Percentiles rank a stretch among this genome's conserved stretches.
phyloP scores from a whole-genome alignment of 2,113 vertebrate genomes.

The Pituophis catenifer region DNA sequence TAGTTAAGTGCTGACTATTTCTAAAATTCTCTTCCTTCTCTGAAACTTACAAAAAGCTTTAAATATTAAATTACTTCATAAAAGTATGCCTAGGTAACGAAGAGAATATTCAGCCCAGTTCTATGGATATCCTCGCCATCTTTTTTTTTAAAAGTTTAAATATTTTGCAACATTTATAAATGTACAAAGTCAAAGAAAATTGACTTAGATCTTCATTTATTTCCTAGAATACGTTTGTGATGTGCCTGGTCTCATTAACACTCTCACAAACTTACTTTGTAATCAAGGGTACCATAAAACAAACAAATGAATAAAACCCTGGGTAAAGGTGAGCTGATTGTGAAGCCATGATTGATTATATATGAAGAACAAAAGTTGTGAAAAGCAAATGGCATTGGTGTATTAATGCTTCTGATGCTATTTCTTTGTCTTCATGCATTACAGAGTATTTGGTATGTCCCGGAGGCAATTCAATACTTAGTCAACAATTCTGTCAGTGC shows the following conservation, averaged over 20 bases:
- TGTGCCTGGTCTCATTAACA: background rate
- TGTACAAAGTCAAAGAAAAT: background rate
- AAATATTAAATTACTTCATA: background rate
- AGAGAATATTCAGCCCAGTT: background rate
- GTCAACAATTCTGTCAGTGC: background rate
- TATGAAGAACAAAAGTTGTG: background rate
- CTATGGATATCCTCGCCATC: background rate
- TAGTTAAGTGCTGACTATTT: background rate
- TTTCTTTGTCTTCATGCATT: background rate
- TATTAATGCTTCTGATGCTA: background rate
- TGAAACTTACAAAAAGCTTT: background rate
- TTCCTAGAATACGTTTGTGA: background rate
- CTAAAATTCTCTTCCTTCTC: background rate
- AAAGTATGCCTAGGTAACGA: background rate
- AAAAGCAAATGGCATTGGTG: background rate
- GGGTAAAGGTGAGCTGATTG: background rate
- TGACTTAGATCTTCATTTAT: background rate
- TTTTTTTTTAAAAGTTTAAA: background rate
- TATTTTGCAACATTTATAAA: background rate
- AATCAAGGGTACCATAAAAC: fast-evolving
- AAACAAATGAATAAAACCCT: background rate
- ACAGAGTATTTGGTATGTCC: background rate
- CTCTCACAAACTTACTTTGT: background rate
- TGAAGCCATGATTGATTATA: background rate
- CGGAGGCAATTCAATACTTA: background rate